Evolutionary conservation across 2,797 vertebrate species (phyloP), one percentile per base, ranked within the genome.

Genomic region (Halcyon badia): DNA sequence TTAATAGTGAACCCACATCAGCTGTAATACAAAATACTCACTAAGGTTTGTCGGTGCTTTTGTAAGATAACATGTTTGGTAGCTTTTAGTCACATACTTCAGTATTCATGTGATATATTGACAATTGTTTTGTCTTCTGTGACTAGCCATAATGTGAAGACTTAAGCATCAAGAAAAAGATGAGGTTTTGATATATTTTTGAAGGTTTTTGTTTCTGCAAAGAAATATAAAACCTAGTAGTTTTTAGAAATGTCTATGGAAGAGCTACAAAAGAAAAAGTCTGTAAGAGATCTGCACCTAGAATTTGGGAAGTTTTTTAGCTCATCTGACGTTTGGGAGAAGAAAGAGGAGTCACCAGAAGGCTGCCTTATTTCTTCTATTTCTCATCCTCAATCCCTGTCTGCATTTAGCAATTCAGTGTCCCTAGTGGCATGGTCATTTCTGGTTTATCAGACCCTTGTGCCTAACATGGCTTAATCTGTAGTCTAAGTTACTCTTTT

Each of bases 401-500:
- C 90, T 94, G 64, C 15, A 30, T 96, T 96, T 97, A 90, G 95
- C 89, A 96, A 94, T 86, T 80, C 46, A 57, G 77, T 69, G 26
- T 72, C 69, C 85, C 95, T 64, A 39, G 37, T 42, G 39, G 26
- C 5, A 4, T 1, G 12, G 71, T 86, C 7, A n/a, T 94, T 97
- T 79, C 82, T 89, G 62, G 35, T 97, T 75, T 90, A 70, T 83
- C 75, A 84, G 68, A 76, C 24, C 62, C 80, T 78, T 87, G 66
- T 31, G 69, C 79, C 51, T 71, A 76, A 33, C 60, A 81, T 31
- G 72, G 96, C 83, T 98, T 96, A 98, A 97, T 96, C 95, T 96
- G 96, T 94, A 96, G 52, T 80, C 49, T n/a, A 84, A 96, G 97
- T 98, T 98, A 97, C 70, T 96, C 81, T 97, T 98, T 98, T 92